Evolutionary conservation across 2,797 vertebrate genomes (phyloP).

Genomic region (Petrocephalus sullivani): DNA sequence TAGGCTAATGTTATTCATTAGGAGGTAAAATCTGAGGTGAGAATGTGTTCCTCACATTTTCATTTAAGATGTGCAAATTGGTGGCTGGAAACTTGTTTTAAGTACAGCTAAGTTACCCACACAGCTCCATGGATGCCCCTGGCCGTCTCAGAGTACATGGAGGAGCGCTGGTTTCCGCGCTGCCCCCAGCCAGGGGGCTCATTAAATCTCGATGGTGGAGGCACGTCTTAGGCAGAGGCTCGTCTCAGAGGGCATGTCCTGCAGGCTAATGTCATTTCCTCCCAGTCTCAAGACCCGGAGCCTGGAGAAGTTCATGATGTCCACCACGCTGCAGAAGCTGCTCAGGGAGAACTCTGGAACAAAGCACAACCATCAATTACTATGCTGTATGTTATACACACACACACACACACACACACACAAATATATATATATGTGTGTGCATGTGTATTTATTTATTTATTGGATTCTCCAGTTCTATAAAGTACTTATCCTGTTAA

Average conservation of each 20-base stretch:
- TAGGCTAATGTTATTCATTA: background rate
- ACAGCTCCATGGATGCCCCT: background rate
- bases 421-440: background rate
- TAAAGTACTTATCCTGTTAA: background rate
- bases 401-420: background rate
- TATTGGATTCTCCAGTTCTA: background rate
- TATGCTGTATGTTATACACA: background rate
- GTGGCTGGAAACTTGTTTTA: background rate
- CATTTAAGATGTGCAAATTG: background rate
- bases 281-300: slow-evolving; percentile 85
- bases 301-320: slow-evolving; percentile 84
- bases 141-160: background rate
- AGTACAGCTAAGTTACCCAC: background rate
- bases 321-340: slow-evolving; percentile 83
- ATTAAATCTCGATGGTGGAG: slow-evolving; percentile 74
- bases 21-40: background rate
- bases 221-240: slow-evolving; percentile 79
- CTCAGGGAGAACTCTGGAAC: slow-evolving; percentile 81
- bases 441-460: too few relatives aligned
- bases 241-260: slow-evolving; percentile 74
- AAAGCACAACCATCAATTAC: slow-evolving; percentile 11
- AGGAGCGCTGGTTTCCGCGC: background rate
- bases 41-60: background rate
- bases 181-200: slow-evolving; percentile 17
- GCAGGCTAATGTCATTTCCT: slow-evolving; percentile 75